These are phyloP conservation scores for Atractosteus spatula DNA, from an alignment of 2,113 vertebrate genomes.

Conservation along the genomic window DNA sequence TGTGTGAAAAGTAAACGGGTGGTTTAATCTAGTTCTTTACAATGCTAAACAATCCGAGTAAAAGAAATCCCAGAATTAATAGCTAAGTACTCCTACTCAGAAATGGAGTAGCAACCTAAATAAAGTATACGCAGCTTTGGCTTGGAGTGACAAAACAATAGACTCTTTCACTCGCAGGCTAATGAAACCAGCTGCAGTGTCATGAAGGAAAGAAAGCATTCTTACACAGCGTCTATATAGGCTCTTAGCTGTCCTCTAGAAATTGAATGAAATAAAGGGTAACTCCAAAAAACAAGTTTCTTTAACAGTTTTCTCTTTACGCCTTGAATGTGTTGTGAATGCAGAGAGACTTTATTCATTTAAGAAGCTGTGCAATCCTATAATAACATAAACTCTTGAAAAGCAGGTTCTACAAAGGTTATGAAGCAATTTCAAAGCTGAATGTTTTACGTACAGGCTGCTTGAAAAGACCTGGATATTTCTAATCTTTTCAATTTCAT, in stretches of 20 bases:
- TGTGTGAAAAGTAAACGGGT: too few species aligned
- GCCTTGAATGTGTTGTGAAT: too few species aligned
- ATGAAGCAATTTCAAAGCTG: too few species aligned
- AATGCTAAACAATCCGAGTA: slow-evolving; percentile 43
- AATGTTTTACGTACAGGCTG: too few species aligned
- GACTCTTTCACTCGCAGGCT: slow-evolving; percentile 59
- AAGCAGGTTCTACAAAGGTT: too few species aligned
- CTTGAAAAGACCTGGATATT: too few species aligned
- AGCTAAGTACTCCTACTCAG: slow-evolving; percentile 61
- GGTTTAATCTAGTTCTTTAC: slow-evolving; percentile 17
- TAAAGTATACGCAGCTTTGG: slow-evolving; percentile 61
- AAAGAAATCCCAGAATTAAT: slow-evolving; percentile 62
- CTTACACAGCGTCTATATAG: slow-evolving; percentile 36
- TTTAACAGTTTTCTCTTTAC: neutral
- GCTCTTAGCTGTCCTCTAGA: slow-evolving; percentile 35
- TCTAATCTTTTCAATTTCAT: too few species aligned
- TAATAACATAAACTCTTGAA: too few species aligned
- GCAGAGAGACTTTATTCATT: too few species aligned
- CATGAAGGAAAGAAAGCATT: slow-evolving; percentile 43
- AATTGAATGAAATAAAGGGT: slow-evolving; percentile 42
- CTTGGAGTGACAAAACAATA: slow-evolving; percentile 60
- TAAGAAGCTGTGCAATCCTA: too few species aligned
- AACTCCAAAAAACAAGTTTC: slow-evolving; percentile 27
- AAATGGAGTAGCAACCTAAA: slow-evolving; percentile 37
- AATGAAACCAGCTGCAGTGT: slow-evolving; percentile 51